A percentile compares a stretch with the other conserved stretches of the same genome.
Conservation (phyloP, 2,113 vertebrate genomes). For the Camelus bactrianus region DNA sequence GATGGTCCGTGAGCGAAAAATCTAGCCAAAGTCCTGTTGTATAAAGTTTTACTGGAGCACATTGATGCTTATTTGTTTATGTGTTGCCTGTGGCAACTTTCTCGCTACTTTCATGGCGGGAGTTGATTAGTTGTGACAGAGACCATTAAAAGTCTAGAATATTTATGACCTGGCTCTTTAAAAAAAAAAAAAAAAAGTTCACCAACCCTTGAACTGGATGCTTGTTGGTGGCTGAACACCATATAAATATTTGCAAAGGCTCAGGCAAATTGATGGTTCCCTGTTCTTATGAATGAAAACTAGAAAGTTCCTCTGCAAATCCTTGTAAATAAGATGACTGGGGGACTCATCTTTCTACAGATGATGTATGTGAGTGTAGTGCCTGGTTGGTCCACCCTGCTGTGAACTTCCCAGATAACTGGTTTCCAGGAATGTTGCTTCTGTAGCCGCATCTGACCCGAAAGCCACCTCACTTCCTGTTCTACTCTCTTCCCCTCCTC, state of each 20-base stretch:
- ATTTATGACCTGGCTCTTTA: background rate
- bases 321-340: background rate
- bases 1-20: background rate
- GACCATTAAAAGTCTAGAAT: background rate
- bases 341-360: background rate
- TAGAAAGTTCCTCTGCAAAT: slow-evolving; percentile 8
- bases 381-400: background rate
- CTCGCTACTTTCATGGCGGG: background rate
- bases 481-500: background rate
- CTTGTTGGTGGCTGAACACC: background rate
- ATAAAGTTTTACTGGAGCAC: background rate
- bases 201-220: background rate
- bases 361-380: background rate
- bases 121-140: background rate
- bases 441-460: background rate
- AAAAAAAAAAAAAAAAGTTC: background rate
- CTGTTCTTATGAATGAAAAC: slow-evolving; percentile 20
- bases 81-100: background rate
- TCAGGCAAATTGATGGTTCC: background rate
- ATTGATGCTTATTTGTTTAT: background rate
- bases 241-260: background rate
- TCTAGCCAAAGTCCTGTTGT: background rate
- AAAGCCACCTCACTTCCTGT: background rate
- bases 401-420: background rate
- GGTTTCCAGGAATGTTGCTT: slow-evolving; percentile 4